Evolutionary conservation across 2,797 vertebrate species (phyloP), one percentile per base, ranked within the genome.

Genomic region (Helostoma temminkii): DNA sequence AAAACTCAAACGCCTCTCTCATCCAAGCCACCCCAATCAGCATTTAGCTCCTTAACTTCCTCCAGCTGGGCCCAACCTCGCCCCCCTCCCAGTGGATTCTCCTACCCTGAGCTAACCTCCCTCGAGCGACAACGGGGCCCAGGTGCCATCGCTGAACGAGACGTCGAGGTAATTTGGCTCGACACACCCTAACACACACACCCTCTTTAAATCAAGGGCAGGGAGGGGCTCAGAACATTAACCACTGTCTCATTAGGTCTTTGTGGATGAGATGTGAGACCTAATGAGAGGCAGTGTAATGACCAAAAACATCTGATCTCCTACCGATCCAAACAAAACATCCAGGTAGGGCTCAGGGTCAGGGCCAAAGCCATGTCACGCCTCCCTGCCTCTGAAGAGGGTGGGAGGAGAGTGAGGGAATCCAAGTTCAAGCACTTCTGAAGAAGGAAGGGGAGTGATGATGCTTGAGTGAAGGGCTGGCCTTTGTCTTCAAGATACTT

Each of bases 21-120:
- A 88, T 88, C 88, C 74, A 48, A 81, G 59, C 76, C 36, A 46
- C 76, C 80, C 89, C 89, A 87, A 84, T 90, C 90, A 91, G 84
- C 82, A 83, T 91, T 92, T 91, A 91, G 91, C 92, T 92, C 84
- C 82, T 85, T 91, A 81, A 91, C 92, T 92, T 92, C 86, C 78
- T 91, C 88, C 96, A 97, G 96, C 95, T 97, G 96, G 94, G 95
- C 78, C 95, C 90, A 83, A 70, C 4, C 41, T 19, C 22, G 43
- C 4, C 18, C 19, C 36, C 69, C 66, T 80, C 89, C 94, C 90
- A 48, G 71, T 81, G 93, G 94, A 93, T 77, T 78, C 79, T 43
- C 89, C 72, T 83, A 86, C 84, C 91, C 86, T 82, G 80, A 68
- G 71, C 88, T 86, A 86, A 83, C 88, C 90, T 87, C 90, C 91